Base-by-base conservation (phyloP, 1,140 invertebrate species). In the Pararge aegeria region DNA sequence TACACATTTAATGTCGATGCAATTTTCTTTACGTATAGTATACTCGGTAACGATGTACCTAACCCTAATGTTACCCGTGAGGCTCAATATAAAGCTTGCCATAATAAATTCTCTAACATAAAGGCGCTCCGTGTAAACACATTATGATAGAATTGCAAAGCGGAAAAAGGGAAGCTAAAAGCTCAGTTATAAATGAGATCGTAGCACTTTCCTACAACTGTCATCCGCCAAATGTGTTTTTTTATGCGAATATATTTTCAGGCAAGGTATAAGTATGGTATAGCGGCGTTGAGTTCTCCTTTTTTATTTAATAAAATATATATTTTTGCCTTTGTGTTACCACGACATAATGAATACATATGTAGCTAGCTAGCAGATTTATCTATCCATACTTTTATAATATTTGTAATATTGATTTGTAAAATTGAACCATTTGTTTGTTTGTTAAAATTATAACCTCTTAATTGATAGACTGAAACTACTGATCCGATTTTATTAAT, bases 121-220 rank as follows among this genome's bases (percentile, higher is more conserved):
- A 48, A 55, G 27, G 42, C 54, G 24, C 38, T 54, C 21, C 48
- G 16, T 46, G 54, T 55, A 55, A 30, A 48, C 54, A 55, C 54
- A 55, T 55, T 48, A 55, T 48, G 54, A 20, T 48, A 55, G 54
- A 55, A 53, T 52, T 52, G 56, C 38, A 59, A 46, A 53, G 51
- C 9, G 15, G 15, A 19, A 58, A 57, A 49, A 57, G 40, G 53
- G 16, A 48, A 20, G 24, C 42, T 55, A 44, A 55, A 55, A 55
- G 54, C 54, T 48, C 18, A 18, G 40, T 42, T 34, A 46, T 54
- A 54, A 54, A 44, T 29, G 52, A 34, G 12, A 30, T 55, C 29
- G 16, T 48, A 30, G 53, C 12, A 34, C 21, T 30, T 52, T n/a
- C 30, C 27, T 34, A 30, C 27, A 9, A 34, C 27, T 55, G 15